Conservation (phyloP, 2,113 vertebrate species). For the Rhegmatorhina hoffmannsi region DNA sequence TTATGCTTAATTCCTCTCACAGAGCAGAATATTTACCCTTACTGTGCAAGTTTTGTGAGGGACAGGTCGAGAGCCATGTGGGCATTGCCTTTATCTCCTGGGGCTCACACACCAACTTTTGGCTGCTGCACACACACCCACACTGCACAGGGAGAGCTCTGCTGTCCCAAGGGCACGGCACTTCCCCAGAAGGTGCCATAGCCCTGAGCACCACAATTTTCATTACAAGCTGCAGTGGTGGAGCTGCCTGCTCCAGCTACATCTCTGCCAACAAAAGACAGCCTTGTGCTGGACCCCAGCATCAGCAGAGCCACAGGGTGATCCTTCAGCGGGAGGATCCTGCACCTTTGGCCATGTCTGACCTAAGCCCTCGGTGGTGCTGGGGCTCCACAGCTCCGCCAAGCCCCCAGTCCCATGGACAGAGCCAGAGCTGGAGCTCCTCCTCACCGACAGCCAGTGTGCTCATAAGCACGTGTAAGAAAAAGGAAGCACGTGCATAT, state of each 20-base stretch:
- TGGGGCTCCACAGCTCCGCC: neutral
- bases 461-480: rapidly evolving
- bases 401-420: rapidly evolving
- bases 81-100: neutral
- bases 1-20: slow-evolving; percentile 44
- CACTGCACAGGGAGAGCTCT: neutral
- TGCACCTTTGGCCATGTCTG: neutral
- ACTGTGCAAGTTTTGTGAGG: neutral
- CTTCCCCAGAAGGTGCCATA: neutral
- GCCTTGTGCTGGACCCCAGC: neutral
- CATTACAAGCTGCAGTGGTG: rapidly evolving
- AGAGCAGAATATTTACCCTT: slow-evolving; percentile 17
- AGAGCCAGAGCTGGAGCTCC: neutral
- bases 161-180: rapidly evolving
- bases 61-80: neutral
- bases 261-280: neutral
- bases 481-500: neutral
- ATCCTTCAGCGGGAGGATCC: neutral
- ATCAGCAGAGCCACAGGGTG: rapidly evolving
- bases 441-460: rapidly evolving
- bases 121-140: rapidly evolving
- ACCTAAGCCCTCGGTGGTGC: neutral
- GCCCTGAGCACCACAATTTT: neutral
- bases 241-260: neutral
- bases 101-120: rapidly evolving